A percentile compares a stretch with the other conserved stretches of the same genome.
Conservation (phyloP, 2,888 invertebrate species). For the Busseola fusca region DNA sequence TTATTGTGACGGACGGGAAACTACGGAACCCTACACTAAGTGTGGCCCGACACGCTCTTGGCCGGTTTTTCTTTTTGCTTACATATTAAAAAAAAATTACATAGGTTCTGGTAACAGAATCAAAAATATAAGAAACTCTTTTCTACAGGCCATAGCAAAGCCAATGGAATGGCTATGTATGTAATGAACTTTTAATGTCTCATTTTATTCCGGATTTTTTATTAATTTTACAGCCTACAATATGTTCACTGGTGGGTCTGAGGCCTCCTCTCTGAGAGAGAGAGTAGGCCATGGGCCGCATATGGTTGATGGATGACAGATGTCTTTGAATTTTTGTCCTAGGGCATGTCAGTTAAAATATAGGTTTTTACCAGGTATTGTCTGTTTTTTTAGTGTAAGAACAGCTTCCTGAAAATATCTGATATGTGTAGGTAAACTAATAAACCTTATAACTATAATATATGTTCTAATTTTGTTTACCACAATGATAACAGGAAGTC, state of each 20-base stretch:
- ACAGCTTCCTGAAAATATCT: too few relatives aligned
- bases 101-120: not conserved
- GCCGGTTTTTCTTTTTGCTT: too few relatives aligned
- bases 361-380: not conserved
- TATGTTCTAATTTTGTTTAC: not conserved
- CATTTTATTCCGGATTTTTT: not conserved
- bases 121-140: not conserved
- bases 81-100: too few relatives aligned
- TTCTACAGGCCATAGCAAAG: not conserved
- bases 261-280: too few relatives aligned
- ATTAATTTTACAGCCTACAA: not conserved
- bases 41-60: too few relatives aligned
- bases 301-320: too few relatives aligned
- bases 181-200: not conserved
- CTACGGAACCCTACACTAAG: too few relatives aligned
- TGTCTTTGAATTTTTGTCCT: too few relatives aligned
- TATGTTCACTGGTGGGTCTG: too few relatives aligned
- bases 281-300: too few relatives aligned
- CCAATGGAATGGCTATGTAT: not conserved
- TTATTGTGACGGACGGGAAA: too few relatives aligned
- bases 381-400: not conserved
- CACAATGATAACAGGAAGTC: slow-evolving; percentile 12
- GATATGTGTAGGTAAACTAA: not conserved
- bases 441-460: not conserved
- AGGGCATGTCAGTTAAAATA: too few relatives aligned